Evolutionary conservation across 2,797 vertebrate genomes (phyloP).

Genomic region (Nyctalus aviator): DNA sequence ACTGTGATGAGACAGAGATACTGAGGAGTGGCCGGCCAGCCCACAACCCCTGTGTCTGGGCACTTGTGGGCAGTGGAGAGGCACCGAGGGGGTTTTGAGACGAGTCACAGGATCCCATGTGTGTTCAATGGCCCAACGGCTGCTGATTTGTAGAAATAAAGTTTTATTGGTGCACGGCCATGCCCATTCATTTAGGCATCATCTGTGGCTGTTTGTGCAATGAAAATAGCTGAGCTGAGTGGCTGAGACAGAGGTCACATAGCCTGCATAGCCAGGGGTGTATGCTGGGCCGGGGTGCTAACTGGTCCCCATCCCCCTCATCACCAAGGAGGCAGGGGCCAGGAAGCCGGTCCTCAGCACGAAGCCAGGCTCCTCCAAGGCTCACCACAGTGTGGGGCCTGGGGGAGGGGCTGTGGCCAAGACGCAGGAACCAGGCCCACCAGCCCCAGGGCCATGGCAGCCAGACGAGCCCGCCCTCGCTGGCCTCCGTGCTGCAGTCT

Average conservation of each 20-base stretch:
- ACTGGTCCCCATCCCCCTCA: neutral
- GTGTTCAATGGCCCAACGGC: fast-evolving
- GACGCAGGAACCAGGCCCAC: neutral
- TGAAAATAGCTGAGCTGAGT: neutral
- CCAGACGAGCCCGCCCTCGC: neutral
- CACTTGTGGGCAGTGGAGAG: neutral
- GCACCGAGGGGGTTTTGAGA: neutral
- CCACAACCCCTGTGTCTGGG: too few species aligned
- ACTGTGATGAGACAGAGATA: neutral
- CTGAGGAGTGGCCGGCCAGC: too few species aligned
- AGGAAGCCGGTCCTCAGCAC: neutral
- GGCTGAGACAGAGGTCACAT: neutral
- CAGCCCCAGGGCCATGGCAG: neutral
- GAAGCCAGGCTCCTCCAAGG: neutral
- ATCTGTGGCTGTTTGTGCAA: neutral
- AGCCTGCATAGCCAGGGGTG: neutral
- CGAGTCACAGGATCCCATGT: fast-evolving
- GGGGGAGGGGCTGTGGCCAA: too few species aligned
- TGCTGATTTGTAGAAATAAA: neutral
- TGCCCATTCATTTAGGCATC: fast-evolving
- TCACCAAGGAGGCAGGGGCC: neutral
- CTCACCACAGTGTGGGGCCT: neutral
- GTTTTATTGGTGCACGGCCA: neutral
- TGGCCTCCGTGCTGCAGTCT: neutral
- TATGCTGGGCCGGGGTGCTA: neutral